phyloP scores from a whole-genome alignment of 2,113 vertebrate genomes.

The Antechinus flavipes region DNA sequence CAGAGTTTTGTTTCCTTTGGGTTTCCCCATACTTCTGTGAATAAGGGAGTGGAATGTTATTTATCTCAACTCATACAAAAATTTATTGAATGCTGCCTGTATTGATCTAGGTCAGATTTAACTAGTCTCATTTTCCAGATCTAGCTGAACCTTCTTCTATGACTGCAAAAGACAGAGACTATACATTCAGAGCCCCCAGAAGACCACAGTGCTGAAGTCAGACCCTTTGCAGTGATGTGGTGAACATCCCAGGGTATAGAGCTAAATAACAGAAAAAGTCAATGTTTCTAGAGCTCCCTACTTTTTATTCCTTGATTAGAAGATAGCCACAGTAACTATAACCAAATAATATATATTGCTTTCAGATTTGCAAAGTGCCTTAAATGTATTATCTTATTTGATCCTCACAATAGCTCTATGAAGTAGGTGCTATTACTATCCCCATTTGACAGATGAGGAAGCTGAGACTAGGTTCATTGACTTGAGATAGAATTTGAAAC shows the following conservation, averaged over 20 bases:
- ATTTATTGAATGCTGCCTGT: not conserved
- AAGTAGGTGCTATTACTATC: not conserved
- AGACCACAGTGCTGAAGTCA: not conserved
- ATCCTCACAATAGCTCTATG: not conserved
- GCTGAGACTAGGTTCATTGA: not conserved
- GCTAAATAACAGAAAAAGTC: conserved; percentile 73
- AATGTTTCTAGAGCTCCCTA: conserved; percentile 68
- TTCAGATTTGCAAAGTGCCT: not conserved
- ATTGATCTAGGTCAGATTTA: not conserved
- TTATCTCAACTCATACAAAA: not conserved
- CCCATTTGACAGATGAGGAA: not conserved
- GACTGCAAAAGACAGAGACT: not conserved
- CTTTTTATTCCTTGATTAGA: conserved; percentile 53
- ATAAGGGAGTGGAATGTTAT: not conserved
- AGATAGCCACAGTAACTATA: conserved; percentile 66
- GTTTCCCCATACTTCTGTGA: not conserved
- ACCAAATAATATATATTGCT: not conserved
- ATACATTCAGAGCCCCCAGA: not conserved
- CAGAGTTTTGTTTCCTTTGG: not conserved
- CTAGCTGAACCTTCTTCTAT: not conserved
- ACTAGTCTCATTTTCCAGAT: not conserved
- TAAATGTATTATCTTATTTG: not conserved
- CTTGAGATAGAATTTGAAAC: not conserved
- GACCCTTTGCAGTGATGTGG: not conserved
- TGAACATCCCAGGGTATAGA: not conserved